Evolutionary conservation across 2,797 vertebrate genomes (phyloP).

Genomic region (Rallus crepitans): DNA sequence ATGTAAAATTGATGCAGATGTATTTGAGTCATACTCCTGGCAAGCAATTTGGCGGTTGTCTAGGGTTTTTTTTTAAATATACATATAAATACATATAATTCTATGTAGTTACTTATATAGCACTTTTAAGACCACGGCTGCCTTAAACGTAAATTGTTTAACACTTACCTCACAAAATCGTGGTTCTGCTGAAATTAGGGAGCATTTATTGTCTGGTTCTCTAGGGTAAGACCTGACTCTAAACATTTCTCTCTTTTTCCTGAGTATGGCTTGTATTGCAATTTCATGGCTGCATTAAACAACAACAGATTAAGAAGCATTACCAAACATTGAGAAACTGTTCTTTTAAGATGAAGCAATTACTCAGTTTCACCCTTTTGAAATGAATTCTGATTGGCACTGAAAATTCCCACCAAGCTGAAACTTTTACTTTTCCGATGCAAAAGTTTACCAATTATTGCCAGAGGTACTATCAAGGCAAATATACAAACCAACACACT

Average conservation of each 20-base stretch:
- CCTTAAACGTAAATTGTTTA: background rate
- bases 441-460: background rate
- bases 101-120: background rate
- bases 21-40: background rate
- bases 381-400: background rate
- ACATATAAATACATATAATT: background rate
- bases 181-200: background rate
- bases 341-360: background rate
- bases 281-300: background rate
- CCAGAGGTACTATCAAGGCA: background rate
- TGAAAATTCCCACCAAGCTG: background rate
- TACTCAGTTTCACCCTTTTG: background rate
- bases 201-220: background rate
- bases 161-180: background rate
- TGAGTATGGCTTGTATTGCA: background rate
- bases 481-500: background rate
- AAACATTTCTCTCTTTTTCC: background rate
- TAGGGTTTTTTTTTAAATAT: background rate
- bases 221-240: background rate
- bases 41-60: background rate
- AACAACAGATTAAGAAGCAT: background rate
- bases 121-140: background rate
- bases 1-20: background rate
- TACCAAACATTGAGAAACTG: background rate
- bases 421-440: background rate